phyloP scores from a whole-genome alignment of 1,140 invertebrate genomes.

The Holotrichia oblita region DNA sequence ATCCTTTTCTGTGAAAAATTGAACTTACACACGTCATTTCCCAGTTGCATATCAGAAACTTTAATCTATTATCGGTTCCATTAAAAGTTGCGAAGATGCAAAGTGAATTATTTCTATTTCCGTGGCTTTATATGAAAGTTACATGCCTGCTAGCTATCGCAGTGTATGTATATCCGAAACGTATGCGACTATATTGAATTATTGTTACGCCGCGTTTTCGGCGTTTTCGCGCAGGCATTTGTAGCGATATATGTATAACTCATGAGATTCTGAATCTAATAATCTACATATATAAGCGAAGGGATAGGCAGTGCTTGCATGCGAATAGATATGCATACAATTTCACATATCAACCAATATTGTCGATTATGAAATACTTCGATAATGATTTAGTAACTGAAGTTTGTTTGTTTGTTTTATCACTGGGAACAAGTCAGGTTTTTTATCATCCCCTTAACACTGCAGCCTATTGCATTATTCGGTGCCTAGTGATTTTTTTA shows the following conservation, averaged over 20 bases:
- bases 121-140: not conserved
- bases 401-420: too few relatives aligned
- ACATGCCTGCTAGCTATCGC: not conserved
- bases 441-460: too few relatives aligned
- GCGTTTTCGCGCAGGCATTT: not conserved
- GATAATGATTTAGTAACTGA: too few relatives aligned
- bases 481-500: too few relatives aligned
- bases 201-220: not conserved
- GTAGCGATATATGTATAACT: not conserved
- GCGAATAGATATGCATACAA: not conserved
- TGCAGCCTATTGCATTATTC: too few relatives aligned
- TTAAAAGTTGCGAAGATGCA: conserved; percentile 19
- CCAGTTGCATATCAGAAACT: not conserved
- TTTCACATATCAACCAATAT: too few relatives aligned
- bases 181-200: conserved; percentile 24
- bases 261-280: not conserved
- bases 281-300: not conserved
- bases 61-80: conserved; percentile 16
- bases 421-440: too few relatives aligned
- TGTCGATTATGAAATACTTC: too few relatives aligned
- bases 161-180: not conserved
- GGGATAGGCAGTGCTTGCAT: not conserved
- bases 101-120: conserved; percentile 25
- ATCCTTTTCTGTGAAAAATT: conserved; percentile 24
- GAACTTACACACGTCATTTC: conserved; percentile 21